A percentile compares a stretch with the other conserved stretches of the same genome.
Evolutionary conservation across 2,113 vertebrate species (phyloP).

Genomic region (Thunnus maccoyii): DNA sequence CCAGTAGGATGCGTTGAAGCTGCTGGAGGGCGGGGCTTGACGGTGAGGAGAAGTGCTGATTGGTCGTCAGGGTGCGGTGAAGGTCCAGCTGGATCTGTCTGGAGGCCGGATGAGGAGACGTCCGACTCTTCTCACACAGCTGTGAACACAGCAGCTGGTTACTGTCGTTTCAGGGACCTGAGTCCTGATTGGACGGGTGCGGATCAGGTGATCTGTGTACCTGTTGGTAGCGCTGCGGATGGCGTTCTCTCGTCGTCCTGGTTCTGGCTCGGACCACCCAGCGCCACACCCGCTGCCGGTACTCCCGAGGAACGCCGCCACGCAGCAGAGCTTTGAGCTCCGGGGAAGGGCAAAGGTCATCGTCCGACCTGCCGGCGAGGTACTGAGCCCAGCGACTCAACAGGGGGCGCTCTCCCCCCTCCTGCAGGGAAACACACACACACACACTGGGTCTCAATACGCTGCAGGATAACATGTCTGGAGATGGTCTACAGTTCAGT

Average conservation of each 20-base stretch:
- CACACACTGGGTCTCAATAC: neutral
- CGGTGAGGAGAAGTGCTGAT: constrained; percentile 91
- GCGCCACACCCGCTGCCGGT: constrained; percentile 89
- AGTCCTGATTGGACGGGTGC: neutral
- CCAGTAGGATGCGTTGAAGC: constrained; percentile 91
- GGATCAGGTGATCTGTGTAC: constrained; percentile 13
- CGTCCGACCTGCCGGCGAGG: constrained; percentile 80
- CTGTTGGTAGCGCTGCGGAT: constrained; percentile 85
- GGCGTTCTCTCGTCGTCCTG: constrained; percentile 66
- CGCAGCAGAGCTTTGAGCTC: constrained; percentile 91
- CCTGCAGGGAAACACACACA: constrained; percentile 62
- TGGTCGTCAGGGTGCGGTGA: constrained; percentile 93
- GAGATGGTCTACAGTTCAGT: too few species aligned
- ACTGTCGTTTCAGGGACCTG: neutral
- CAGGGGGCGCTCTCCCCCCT: constrained; percentile 84
- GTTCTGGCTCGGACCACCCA: constrained; percentile 87
- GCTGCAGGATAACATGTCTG: too few species aligned
- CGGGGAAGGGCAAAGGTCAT: constrained; percentile 75
- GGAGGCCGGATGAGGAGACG: constrained; percentile 86
- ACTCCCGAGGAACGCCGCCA: constrained; percentile 88
- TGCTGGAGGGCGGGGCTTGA: constrained; percentile 88
- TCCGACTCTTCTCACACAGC: constrained; percentile 85
- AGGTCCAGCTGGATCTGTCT: constrained; percentile 96
- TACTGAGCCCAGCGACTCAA: constrained; percentile 88
- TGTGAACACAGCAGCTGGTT: constrained; percentile 25